Base-by-base conservation (phyloP, 2,888 invertebrate genomes). In the Drosophila gaucha region DNA sequence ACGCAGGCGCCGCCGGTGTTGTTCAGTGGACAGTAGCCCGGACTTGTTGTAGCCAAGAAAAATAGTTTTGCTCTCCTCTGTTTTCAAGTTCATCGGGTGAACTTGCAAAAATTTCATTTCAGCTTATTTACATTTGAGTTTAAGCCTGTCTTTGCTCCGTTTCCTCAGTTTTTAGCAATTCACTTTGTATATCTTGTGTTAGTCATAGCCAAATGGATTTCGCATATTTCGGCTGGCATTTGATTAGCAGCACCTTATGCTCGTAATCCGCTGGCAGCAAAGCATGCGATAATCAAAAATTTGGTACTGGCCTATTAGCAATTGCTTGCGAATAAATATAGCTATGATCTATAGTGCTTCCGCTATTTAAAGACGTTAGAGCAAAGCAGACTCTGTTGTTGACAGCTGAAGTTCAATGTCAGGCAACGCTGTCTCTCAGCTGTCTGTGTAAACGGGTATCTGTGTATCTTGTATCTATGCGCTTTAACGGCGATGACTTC, bases 81-180 rank as follows among this genome's bases (percentile, higher is more conserved):
- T 38, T 50, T 84, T 88, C 88, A 84, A 84, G 88, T 86, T 88
- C 86, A 84, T 66, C 60, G 55, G 51, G 30, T 88, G 84, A 88
- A 84, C 86, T 86, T 84, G 86, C 88, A 33, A 78, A 39, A 30
- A 88, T 77, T 68, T 78, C 33, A 33, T 14, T 16, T 26, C 10
- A 30, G 36, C 46, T 63, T 68, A 63, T 73, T 65, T 49, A 59
- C 62, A 44, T 56, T 67, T 66, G 18, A 6, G 49, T 59, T 12
- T 14, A 47, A 56, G 39, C 30, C 39, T 36, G 50, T 12, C 14
- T 51, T 33, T 51, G 60, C 56, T 49, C 54, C 56, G 57, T 72
- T 76, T 74, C 62, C 35, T 44, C 54, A 49, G 44, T n/a, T n/a
- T n/a, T n/a, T n/a, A n/a, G n/a, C n/a, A n/a, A n/a, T n/a, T n/a